Percentiles rank a stretch among this genome's conserved stretches.
Conservation (phyloP, 2,888 invertebrate genomes). For the Yponomeuta sedellus region DNA sequence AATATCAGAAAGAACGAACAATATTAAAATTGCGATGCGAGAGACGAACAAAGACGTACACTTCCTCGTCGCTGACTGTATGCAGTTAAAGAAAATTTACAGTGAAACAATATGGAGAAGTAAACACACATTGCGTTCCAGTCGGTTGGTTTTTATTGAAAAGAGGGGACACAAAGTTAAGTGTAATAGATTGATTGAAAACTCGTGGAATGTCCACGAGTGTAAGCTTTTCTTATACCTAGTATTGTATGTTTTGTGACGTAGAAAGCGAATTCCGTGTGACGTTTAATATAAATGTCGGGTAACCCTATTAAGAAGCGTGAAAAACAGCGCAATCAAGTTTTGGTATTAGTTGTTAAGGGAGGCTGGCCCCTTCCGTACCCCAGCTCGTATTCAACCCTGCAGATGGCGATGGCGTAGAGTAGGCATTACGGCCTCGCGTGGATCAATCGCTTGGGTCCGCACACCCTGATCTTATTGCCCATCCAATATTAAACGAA, state of each 20-base stretch:
- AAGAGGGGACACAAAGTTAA: constrained; percentile 27
- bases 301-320: neutral
- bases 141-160: constrained; percentile 38
- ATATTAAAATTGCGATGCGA: too few relatives aligned
- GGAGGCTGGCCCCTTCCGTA: constrained; percentile 38
- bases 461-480: constrained; percentile 28
- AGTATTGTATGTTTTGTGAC: too few relatives aligned
- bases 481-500: constrained; percentile 26
- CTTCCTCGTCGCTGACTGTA: neutral
- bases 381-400: constrained; percentile 36
- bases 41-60: neutral
- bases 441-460: constrained; percentile 35
- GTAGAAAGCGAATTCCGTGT: neutral
- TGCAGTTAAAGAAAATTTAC: constrained; percentile 22
- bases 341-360: constrained; percentile 20
- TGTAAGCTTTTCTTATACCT: too few relatives aligned
- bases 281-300: neutral
- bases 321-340: neutral
- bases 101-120: constrained; percentile 23
- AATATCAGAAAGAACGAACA: too few relatives aligned
- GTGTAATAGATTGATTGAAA: constrained; percentile 1
- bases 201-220: too few relatives aligned
- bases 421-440: constrained; percentile 34
- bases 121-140: constrained; percentile 32
- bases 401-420: constrained; percentile 42